These are phyloP conservation scores for Pipistrellus pipistrellus DNA, from an alignment of 2,797 vertebrate genomes.

Conservation along the genomic window DNA sequence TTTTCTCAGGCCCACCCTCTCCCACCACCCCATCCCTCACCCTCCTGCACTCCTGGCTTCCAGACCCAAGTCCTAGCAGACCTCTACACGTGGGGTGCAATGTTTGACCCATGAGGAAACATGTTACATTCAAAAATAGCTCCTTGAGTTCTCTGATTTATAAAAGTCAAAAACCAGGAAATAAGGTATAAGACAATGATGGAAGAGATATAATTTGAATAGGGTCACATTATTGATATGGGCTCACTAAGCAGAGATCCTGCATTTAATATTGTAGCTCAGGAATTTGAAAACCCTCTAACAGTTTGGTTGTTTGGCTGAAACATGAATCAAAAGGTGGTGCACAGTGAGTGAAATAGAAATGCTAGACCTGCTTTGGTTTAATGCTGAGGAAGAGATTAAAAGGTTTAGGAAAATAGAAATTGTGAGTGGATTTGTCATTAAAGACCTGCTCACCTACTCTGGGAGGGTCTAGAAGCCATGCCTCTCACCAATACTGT, in stretches of 20 bases:
- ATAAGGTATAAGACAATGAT: neutral
- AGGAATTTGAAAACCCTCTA: neutral
- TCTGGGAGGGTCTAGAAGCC: neutral
- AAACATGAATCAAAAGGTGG: neutral
- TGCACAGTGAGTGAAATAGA: neutral
- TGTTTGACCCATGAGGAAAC: neutral
- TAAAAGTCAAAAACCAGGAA: neutral
- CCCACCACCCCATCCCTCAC: neutral
- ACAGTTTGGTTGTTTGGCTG: neutral
- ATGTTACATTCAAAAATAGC: neutral
- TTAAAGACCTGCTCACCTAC: neutral
- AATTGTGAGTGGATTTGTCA: neutral
- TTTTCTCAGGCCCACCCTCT: neutral
- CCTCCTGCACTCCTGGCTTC: neutral
- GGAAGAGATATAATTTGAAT: neutral
- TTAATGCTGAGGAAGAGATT: neutral
- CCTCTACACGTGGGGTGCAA: neutral
- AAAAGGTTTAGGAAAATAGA: neutral
- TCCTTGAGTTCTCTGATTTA: neutral
- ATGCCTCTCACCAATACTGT: neutral
- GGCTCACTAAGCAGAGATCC: neutral
- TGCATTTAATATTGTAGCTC: neutral
- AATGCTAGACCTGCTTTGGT: neutral
- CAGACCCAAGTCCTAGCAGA: neutral
- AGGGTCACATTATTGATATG: neutral